Percentiles rank a stretch among this genome's conserved stretches.
These are phyloP conservation scores for Papilio gigon DNA, from an alignment of 2,888 invertebrate genomes.

Conservation along the genomic window DNA sequence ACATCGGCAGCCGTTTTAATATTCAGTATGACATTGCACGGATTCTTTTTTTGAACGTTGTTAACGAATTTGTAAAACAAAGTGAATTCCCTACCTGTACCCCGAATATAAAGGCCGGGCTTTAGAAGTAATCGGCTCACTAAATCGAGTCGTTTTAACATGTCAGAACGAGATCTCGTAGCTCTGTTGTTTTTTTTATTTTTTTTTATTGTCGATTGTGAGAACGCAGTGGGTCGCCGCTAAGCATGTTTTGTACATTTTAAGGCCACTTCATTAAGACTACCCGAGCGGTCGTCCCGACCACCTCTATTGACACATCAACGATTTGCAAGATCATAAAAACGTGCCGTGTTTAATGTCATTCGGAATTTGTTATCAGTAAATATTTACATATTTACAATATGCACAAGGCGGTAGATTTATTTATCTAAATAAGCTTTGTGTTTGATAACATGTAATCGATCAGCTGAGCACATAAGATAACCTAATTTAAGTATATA, in stretches of 20 bases:
- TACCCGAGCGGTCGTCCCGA: conserved; percentile 62
- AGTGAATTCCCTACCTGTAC: conserved; percentile 61
- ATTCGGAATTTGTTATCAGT: conserved; percentile 8
- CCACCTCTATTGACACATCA: conserved; percentile 69
- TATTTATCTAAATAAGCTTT: background rate
- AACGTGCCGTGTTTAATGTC: conserved; percentile 23
- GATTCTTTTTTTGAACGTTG: conserved; percentile 42
- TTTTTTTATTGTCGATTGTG: conserved; percentile 48
- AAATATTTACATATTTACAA: conserved; percentile 17
- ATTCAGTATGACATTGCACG: conserved; percentile 29
- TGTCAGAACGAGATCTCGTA: conserved; percentile 74
- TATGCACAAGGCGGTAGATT: background rate
- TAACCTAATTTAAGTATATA: background rate
- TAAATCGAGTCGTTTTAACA: conserved; percentile 75
- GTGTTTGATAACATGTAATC: background rate
- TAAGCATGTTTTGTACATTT: conserved; percentile 73
- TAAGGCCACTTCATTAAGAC: conserved; percentile 75
- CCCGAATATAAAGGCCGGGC: conserved; percentile 50
- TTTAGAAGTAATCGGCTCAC: conserved; percentile 71
- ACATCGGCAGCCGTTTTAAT: conserved; percentile 21
- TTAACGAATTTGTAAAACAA: conserved; percentile 74
- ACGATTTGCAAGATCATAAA: conserved; percentile 43
- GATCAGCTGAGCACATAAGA: conserved; percentile 4
- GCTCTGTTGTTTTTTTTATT: conserved; percentile 58
- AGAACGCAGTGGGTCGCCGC: conserved; percentile 69